Evolutionary conservation across 2,888 invertebrate species (phyloP), one percentile per base, ranked within the genome.

Genomic region (Mesoligia furuncula): DNA sequence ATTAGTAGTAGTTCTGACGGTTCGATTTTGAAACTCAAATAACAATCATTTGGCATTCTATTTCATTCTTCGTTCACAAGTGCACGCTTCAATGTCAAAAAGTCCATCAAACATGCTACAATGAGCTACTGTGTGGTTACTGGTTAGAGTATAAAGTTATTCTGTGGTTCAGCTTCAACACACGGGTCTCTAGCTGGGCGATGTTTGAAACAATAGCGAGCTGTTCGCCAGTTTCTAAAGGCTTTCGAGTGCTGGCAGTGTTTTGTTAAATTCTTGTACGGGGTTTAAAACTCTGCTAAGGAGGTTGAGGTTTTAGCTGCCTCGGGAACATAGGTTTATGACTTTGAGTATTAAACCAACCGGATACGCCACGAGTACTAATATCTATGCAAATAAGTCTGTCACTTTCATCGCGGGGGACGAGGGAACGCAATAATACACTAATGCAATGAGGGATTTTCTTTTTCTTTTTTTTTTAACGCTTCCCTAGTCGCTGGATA

Each of bases 121-220:
- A 65, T 66, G 48, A 57, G 27, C 65, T 54, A 80, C 81, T 70
- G 75, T 73, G 42, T 31, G 66, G 48, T 67, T 51, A 2, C 3
- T 31, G 66, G 48, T 67, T 51, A 2, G 3, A 74, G n/a, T 42
- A 59, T 81, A 70, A 73, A 70, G 69, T 83, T 73, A 59, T 57
- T 69, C 77, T 85, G 78, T 67, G 83, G 83, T 59, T 20, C 57
- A 48, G 48, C 51, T 71, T 13, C 51, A 31, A 45, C 31, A n/a
- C 72, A 36, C 27, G 20, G 51, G 15, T n/a, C 6, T n/a, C n/a
- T 68, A 64, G 24, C 13, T 20, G 62, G 45, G 24, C 71, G 59
- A 65, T 48, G 72, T 85, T 83, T 36, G 13, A 65, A 86, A 86
- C 84, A 84, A 86, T 72, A 17, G 57, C 80, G 39, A 65, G 69